These are phyloP conservation scores for Acipenser oxyrinchus DNA, from an alignment of 2,797 vertebrate genomes.

Conservation along the genomic window DNA sequence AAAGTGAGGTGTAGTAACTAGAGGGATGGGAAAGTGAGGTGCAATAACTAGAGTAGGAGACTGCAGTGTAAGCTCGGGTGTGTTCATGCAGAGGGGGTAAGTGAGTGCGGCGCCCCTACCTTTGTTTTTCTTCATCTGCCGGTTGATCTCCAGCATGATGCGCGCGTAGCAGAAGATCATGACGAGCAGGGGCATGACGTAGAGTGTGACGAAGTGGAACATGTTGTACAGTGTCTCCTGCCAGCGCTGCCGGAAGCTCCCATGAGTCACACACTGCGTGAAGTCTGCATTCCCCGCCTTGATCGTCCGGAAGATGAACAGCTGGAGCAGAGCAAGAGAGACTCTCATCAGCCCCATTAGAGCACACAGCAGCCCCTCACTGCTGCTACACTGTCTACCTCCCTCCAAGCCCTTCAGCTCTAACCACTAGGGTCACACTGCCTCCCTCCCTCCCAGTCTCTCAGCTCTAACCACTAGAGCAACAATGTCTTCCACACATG, in stretches of 20 bases:
- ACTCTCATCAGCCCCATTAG: not conserved
- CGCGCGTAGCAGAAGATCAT: slow-evolving; percentile 75
- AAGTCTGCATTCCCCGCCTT: slow-evolving; percentile 58
- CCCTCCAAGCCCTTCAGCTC: slow-evolving; percentile 6
- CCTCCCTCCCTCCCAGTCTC: too few species aligned
- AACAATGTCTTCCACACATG: too few species aligned
- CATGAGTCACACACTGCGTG: slow-evolving; percentile 75
- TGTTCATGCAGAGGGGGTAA: too few species aligned
- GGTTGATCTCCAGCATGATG: slow-evolving; percentile 78
- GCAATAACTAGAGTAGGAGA: too few species aligned
- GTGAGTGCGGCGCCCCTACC: slow-evolving; percentile 35
- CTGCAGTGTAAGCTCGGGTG: too few species aligned
- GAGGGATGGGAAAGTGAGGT: too few species aligned
- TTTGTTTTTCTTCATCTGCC: slow-evolving; percentile 66
- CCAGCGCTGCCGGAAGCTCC: slow-evolving; percentile 69
- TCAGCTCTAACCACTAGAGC: too few species aligned
- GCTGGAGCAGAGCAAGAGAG: slow-evolving; percentile 41
- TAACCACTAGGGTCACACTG: too few species aligned
- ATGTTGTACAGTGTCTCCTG: slow-evolving; percentile 81
- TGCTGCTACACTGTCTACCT: slow-evolving; percentile 4
- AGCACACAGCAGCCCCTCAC: not conserved
- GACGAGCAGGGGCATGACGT: slow-evolving; percentile 66
- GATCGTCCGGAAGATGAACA: slow-evolving; percentile 69
- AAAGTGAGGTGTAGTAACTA: too few species aligned
- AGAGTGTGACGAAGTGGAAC: slow-evolving; percentile 78